These are phyloP conservation scores for Rattus rattus DNA, from an alignment of 2,113 vertebrate genomes.

Conservation along the genomic window DNA sequence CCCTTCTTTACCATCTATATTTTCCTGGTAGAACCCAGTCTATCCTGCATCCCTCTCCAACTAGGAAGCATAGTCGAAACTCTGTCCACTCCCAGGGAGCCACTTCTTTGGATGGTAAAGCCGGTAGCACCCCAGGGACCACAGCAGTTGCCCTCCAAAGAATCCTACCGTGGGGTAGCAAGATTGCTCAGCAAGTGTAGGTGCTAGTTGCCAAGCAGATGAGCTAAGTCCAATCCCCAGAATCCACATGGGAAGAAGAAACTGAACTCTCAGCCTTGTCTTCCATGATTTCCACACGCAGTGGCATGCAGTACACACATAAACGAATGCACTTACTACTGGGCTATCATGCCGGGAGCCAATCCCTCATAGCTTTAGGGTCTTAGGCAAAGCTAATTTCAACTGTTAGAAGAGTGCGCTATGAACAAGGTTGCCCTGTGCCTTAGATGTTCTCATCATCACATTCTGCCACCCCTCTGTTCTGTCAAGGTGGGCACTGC, in stretches of 20 bases:
- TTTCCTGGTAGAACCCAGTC: background rate
- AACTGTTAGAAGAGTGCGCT: background rate
- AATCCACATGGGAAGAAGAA: background rate
- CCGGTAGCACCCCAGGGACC: rapidly evolving
- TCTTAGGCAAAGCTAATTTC: background rate
- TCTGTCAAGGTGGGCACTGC: background rate
- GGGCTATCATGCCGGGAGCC: background rate
- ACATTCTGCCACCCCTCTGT: background rate
- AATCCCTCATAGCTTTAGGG: background rate
- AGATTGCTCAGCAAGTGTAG: background rate
- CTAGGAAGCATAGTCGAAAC: background rate
- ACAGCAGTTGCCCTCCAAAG: background rate
- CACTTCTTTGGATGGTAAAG: background rate
- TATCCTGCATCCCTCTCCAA: background rate
- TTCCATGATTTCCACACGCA: background rate
- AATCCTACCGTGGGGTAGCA: background rate
- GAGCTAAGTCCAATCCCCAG: background rate
- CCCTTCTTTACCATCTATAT: background rate
- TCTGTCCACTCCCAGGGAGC: background rate
- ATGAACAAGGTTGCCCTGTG: background rate
- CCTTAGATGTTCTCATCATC: background rate
- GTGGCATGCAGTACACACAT: background rate
- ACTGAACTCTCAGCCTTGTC: background rate
- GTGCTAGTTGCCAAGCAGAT: background rate
- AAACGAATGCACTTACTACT: background rate